Evolutionary conservation across 2,888 invertebrate genomes (phyloP), one percentile per base, ranked within the genome.

Genomic region (Hemaris fuciformis): DNA sequence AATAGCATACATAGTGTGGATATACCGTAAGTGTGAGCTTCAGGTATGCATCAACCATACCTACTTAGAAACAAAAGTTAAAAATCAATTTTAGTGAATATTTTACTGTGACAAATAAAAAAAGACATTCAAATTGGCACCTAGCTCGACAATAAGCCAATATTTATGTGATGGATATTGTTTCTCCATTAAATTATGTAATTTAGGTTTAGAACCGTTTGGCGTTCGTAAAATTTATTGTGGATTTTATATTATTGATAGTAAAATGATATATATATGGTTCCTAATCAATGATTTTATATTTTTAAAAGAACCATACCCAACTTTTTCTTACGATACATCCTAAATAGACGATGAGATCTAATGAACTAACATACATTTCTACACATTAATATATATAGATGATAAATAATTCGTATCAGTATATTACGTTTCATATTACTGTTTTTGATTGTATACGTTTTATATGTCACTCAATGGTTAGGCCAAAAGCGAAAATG

Each of bases 321-420:
- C 22, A 20, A 34, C 23, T 2, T 5, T n/a, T 34, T 15, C 38
- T 60, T 41, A 48, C 48, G 41, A 60, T 42, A 60, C 43, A 31
- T 61, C 64, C 65, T 64, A 71, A 46, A 70, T 64, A 58, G 59
- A 60, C 34, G 57, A 66, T 64, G 69, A 72, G 70, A 72, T 70
- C 70, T 60, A 60, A 27, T 65, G 57, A 61, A 65, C 63, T 59
- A 62, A 64, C 63, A 63, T 63, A 63, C 62, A 66, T 62, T 45
- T 48, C 61, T 66, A 66, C 65, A 62, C 62, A 57, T 38, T 31
- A 27, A 59, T 27, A 46, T 58, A 58, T 38, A 62, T 61, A 45
- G 53, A 53, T 43, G 61, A 64, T 61, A 64, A 27, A 69, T 69
- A 72, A 72, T 71, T 71, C 71, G 71, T 73, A 68, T 68, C 68